These are phyloP conservation scores for Takifugu bimaculatus DNA, from an alignment of 2,113 vertebrate genomes.

Conservation along the genomic window DNA sequence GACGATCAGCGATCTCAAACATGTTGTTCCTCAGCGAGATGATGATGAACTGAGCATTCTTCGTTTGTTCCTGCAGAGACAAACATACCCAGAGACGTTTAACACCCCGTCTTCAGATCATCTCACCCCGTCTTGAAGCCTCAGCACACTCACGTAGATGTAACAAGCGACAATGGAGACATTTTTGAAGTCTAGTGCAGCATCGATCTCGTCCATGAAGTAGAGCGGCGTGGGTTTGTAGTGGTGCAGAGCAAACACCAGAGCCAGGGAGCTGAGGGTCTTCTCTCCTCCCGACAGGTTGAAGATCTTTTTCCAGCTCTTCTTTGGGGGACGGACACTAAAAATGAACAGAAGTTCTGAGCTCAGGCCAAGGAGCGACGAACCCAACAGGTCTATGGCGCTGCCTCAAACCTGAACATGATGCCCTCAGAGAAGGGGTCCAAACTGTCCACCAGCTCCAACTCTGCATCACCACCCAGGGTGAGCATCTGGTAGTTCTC, in stretches of 20 bases:
- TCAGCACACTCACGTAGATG: slow-evolving; percentile 86
- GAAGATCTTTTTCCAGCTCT: slow-evolving; percentile 99
- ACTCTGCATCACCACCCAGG: slow-evolving; percentile 91
- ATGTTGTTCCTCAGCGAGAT: slow-evolving; percentile 98
- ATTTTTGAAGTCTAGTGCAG: slow-evolving; percentile 96
- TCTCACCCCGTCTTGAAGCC: background rate
- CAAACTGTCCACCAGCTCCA: slow-evolving; percentile 95
- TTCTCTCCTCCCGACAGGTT: slow-evolving; percentile 97
- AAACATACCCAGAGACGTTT: slow-evolving; percentile 1
- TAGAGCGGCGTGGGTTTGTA: slow-evolving; percentile 96
- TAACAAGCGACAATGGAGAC: slow-evolving; percentile 98
- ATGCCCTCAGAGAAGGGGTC: slow-evolving; percentile 98
- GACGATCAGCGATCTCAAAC: slow-evolving; percentile 95
- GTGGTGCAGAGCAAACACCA: slow-evolving; percentile 97
- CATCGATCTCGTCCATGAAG: slow-evolving; percentile 99
- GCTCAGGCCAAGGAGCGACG: background rate
- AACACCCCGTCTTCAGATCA: background rate
- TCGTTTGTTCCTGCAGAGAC: slow-evolving; percentile 89
- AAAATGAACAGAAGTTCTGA: background rate
- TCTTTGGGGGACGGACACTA: slow-evolving; percentile 96
- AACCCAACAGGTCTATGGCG: background rate
- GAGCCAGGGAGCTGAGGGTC: slow-evolving; percentile 92
- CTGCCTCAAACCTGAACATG: slow-evolving; percentile 84
- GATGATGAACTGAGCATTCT: slow-evolving; percentile 97
- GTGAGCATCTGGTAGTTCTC: slow-evolving; percentile 99